phyloP scores from a whole-genome alignment of 2,797 vertebrate species.

The Xenopus petersii region DNA sequence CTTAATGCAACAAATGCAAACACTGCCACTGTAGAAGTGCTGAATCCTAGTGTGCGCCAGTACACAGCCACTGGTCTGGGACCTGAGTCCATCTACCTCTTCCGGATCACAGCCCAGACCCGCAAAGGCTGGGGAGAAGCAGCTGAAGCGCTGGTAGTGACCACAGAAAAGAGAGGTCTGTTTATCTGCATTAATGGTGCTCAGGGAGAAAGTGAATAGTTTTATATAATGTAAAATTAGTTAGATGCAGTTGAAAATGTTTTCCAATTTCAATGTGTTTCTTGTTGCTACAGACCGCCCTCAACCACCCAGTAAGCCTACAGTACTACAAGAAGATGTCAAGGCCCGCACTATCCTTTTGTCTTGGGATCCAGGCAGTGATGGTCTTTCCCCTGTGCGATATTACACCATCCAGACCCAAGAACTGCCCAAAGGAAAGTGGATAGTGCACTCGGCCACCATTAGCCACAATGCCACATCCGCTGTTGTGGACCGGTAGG shows the following conservation, averaged over 20 bases:
- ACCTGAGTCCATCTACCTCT: slow-evolving; percentile 86
- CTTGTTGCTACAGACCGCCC: slow-evolving; percentile 74
- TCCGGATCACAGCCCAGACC: slow-evolving; percentile 89
- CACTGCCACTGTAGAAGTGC: slow-evolving; percentile 79
- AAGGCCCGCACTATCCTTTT: slow-evolving; percentile 81
- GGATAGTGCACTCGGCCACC: slow-evolving; percentile 82
- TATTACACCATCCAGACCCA: slow-evolving; percentile 92
- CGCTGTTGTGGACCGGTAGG: slow-evolving; percentile 82
- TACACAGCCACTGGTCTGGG: slow-evolving; percentile 81
- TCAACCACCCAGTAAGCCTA: slow-evolving; percentile 84
- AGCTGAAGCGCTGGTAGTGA: slow-evolving; percentile 89
- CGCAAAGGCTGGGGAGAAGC: slow-evolving; percentile 95
- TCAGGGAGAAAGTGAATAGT: no score
- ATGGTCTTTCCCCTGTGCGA: slow-evolving; percentile 91
- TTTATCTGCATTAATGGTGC: background rate
- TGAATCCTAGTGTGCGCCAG: slow-evolving; percentile 86
- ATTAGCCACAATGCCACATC: slow-evolving; percentile 79
- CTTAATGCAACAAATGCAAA: slow-evolving; percentile 82
- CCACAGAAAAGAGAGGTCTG: slow-evolving; percentile 93
- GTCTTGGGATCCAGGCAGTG: slow-evolving; percentile 90
- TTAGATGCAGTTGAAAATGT: no score
- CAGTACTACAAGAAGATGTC: slow-evolving; percentile 80
- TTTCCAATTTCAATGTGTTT: background rate
- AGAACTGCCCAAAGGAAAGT: slow-evolving; percentile 81
- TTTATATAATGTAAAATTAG: no score